Percentiles rank a stretch among this genome's conserved stretches.
These are phyloP conservation scores for Drosophila bifasciata DNA, from an alignment of 1,140 invertebrate species.

Conservation along the genomic window DNA sequence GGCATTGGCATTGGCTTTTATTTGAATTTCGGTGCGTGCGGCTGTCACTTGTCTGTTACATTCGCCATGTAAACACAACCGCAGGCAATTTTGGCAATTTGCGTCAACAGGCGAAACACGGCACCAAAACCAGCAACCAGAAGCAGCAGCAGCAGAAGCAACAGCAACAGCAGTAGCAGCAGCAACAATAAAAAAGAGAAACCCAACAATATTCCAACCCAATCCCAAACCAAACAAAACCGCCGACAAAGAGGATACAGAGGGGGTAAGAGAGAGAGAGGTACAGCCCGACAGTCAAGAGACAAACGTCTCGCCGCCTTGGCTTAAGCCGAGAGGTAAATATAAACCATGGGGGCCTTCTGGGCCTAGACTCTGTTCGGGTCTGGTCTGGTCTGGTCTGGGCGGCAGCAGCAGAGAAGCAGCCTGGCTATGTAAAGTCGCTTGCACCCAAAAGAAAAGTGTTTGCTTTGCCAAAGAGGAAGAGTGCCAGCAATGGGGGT, in stretches of 20 bases:
- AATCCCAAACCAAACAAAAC: conserved; percentile 29
- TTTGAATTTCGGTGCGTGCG: conserved; percentile 79
- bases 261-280: conserved; percentile 16
- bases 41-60: conserved; percentile 81
- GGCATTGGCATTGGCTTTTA: conserved; percentile 79
- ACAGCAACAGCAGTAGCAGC: neutral
- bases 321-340: conserved; percentile 56
- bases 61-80: conserved; percentile 81
- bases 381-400: neutral
- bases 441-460: conserved; percentile 54
- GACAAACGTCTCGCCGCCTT: conserved; percentile 53
- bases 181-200: conserved; percentile 33
- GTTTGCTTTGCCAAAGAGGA: conserved; percentile 34
- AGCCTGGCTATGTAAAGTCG: conserved; percentile 49
- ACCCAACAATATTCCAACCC: conserved; percentile 2
- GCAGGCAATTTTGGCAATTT: conserved; percentile 82
- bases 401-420: neutral
- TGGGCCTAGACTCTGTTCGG: conserved; percentile 27
- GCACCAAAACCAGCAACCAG: conserved; percentile 41
- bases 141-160: neutral
- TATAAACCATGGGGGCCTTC: conserved; percentile 55
- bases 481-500: too few relatives aligned
- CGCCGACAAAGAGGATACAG: conserved; percentile 2
- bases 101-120: conserved; percentile 78
- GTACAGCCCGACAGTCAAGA: conserved; percentile 27